Evolutionary conservation across 2,888 invertebrate genomes (phyloP).

Genomic region (Gandaritis pyraliata): DNA sequence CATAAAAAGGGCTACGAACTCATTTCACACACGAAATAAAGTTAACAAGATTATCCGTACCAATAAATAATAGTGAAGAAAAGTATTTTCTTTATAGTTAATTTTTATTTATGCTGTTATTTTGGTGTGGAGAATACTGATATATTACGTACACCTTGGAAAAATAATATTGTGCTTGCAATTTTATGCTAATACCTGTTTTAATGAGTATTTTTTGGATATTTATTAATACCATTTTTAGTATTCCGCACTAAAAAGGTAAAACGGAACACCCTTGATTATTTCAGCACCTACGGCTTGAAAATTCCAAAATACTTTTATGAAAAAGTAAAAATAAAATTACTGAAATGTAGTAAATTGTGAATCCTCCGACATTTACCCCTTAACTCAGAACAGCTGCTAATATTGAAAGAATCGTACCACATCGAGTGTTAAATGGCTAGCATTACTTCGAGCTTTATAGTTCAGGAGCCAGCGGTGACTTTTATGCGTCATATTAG

Average conservation of each 20-base stretch:
- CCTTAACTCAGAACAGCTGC: constrained; percentile 58
- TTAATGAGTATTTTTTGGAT: no score
- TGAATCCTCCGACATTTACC: constrained; percentile 28
- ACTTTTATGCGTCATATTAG: constrained; percentile 1
- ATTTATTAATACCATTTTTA: no score
- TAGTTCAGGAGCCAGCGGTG: constrained; percentile 13
- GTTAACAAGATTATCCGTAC: constrained; percentile 13
- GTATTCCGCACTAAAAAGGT: no score
- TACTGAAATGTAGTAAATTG: constrained; percentile 23
- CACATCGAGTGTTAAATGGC: constrained; percentile 59
- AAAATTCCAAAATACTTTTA: no score
- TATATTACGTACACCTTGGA: no score
- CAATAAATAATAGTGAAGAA: constrained; percentile 12
- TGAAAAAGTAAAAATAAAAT: background rate
- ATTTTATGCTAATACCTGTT: no score
- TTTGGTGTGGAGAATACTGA: background rate
- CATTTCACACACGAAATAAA: constrained; percentile 3
- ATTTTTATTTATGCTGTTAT: background rate
- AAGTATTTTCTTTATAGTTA: background rate
- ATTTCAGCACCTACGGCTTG: no score
- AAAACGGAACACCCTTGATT: no score
- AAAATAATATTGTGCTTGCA: background rate
- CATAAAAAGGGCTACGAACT: constrained; percentile 1
- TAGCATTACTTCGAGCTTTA: constrained; percentile 37
- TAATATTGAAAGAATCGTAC: constrained; percentile 62